phyloP scores from a whole-genome alignment of 2,797 vertebrate genomes.

The Dicrostonyx torquatus region DNA sequence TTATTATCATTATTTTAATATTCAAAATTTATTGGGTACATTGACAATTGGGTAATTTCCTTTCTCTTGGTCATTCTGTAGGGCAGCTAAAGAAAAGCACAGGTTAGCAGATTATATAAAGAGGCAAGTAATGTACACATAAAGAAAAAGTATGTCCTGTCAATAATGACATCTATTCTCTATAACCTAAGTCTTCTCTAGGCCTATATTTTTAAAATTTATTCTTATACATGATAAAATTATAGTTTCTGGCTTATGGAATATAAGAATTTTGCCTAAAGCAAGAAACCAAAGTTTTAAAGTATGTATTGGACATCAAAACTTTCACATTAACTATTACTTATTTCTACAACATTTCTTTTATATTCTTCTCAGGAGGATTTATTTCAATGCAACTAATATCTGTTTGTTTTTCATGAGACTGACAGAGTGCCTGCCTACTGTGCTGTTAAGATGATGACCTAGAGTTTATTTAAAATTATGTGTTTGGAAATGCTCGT shows the following conservation, averaged over 20 bases:
- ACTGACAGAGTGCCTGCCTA: too few relatives aligned
- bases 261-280: neutral
- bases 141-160: neutral
- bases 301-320: neutral
- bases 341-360: neutral
- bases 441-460: too few relatives aligned
- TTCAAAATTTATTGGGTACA: neutral
- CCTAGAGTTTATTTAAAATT: neutral
- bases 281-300: slow-evolving; percentile 7
- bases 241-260: neutral
- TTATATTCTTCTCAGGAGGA: neutral
- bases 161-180: neutral
- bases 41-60: neutral
- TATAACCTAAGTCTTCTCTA: neutral
- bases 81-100: neutral
- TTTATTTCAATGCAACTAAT: neutral
- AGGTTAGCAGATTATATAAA: neutral
- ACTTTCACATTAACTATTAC: neutral
- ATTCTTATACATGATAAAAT: neutral
- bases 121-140: neutral
- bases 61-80: neutral
- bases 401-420: too few relatives aligned
- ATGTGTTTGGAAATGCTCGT: too few relatives aligned
- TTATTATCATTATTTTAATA: neutral
- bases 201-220: neutral